A percentile compares a stretch with the other conserved stretches of the same genome.
These are phyloP conservation scores for Ceratina japonica DNA, from an alignment of 1,140 invertebrate species.

Conservation along the genomic window DNA sequence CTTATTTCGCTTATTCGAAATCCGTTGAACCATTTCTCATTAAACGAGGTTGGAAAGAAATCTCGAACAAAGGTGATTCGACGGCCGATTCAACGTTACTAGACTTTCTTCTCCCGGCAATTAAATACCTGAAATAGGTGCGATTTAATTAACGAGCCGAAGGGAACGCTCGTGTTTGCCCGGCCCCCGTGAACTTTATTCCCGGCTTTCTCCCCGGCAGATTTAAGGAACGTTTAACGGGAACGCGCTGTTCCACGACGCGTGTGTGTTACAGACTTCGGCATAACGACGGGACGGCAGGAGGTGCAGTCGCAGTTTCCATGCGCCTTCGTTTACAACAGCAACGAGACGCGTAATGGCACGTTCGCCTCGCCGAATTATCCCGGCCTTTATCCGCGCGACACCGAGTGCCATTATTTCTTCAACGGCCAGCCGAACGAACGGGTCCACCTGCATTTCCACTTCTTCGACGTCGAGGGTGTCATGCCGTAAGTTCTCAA, in stretches of 20 bases:
- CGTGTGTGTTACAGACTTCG: constrained; percentile 83
- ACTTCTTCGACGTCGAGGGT: constrained; percentile 95
- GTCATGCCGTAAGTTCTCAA: constrained; percentile 88
- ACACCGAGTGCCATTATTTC: constrained; percentile 96
- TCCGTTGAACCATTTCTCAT: constrained; percentile 35
- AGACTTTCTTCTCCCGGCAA: constrained; percentile 32
- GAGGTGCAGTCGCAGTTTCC: constrained; percentile 85
- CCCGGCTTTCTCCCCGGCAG: background rate
- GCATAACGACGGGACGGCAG: constrained; percentile 88
- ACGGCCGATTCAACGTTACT: constrained; percentile 31
- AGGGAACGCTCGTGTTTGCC: constrained; percentile 28
- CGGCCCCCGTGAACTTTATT: no score
- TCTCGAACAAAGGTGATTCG: constrained; percentile 14
- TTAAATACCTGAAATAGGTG: constrained; percentile 27
- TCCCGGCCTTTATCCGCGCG: constrained; percentile 93
- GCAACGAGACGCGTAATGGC: constrained; percentile 87
- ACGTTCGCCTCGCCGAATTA: constrained; percentile 95
- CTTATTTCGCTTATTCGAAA: background rate
- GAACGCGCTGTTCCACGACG: constrained; percentile 16
- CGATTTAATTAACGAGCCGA: constrained; percentile 42
- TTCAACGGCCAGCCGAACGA: constrained; percentile 92
- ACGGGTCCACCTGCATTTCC: constrained; percentile 91
- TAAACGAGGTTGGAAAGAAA: background rate
- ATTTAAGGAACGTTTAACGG: constrained; percentile 15
- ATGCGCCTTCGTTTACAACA: constrained; percentile 91